Evolutionary conservation across 2,888 invertebrate species (phyloP).

Genomic region (Creontiades dilutus): DNA sequence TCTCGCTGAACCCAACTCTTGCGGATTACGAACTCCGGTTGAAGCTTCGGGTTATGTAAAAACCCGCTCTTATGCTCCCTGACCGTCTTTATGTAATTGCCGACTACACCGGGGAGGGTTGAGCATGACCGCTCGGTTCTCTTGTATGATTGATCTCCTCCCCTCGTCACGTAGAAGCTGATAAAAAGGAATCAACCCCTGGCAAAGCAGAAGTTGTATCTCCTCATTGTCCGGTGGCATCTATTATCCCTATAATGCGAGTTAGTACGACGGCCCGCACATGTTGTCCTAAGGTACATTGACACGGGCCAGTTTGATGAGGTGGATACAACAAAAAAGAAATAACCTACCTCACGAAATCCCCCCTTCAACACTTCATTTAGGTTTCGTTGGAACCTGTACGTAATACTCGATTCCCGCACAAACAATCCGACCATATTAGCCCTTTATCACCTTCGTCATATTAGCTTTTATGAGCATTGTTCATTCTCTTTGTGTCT

Average conservation of each 20-base stretch:
- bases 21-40: neutral
- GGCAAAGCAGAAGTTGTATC: neutral
- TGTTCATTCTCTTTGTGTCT: constrained; percentile 23
- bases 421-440: constrained; percentile 36
- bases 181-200: neutral
- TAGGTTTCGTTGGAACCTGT: constrained; percentile 4
- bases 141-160: neutral
- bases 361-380: neutral
- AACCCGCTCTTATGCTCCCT: neutral
- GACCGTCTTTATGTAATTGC: constrained; percentile 25
- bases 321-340: neutral
- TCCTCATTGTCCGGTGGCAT: neutral
- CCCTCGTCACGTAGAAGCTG: neutral
- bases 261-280: neutral
- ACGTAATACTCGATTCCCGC: constrained; percentile 23
- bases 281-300: neutral
- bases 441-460: constrained; percentile 13
- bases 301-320: constrained; percentile 4
- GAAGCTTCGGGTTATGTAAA: constrained; percentile 24
- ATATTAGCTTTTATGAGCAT: constrained; percentile 3
- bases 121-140: constrained; percentile 26
- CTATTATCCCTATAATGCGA: constrained; percentile 2
- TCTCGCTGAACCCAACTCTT: constrained; percentile 9
- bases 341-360: neutral
- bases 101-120: neutral